Conservation (phyloP, 1,140 invertebrate genomes). For the Ephestia elutella region DNA sequence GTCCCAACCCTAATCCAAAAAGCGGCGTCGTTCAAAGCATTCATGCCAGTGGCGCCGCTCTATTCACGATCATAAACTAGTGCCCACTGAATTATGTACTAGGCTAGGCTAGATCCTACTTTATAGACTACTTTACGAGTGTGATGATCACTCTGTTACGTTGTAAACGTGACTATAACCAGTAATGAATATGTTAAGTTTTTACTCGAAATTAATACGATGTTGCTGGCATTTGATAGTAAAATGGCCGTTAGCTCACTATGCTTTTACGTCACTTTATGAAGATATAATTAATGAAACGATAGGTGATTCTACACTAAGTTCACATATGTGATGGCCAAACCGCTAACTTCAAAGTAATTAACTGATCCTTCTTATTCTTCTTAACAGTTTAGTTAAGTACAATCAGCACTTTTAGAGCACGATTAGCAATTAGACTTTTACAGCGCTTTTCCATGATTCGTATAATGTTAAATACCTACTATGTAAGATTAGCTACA, state of each 20-base stretch:
- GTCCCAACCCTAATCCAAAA: slow-evolving; percentile 1
- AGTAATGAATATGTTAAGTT: neutral
- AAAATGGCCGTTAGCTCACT: neutral
- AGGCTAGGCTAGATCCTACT: neutral
- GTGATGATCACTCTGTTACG: neutral
- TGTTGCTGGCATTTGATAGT: neutral
- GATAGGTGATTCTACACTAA: neutral
- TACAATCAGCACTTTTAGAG: too few species aligned
- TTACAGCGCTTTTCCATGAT: too few species aligned
- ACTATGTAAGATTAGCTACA: too few species aligned
- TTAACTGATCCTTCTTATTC: too few species aligned
- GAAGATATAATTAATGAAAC: neutral
- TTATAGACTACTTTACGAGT: neutral
- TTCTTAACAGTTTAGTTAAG: too few species aligned
- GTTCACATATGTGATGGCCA: too few species aligned
- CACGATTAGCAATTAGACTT: too few species aligned
- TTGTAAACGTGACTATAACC: slow-evolving; percentile 1
- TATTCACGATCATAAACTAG: neutral
- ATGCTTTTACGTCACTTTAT: neutral
- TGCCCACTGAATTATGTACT: neutral
- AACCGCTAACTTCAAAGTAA: too few species aligned
- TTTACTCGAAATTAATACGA: slow-evolving; percentile 4
- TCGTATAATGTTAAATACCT: too few species aligned
- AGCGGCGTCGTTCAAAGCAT: neutral
- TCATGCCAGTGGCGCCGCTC: neutral